Evolutionary conservation across 2,797 vertebrate genomes (phyloP).

Genomic region (Bryconaethiops microstoma): DNA sequence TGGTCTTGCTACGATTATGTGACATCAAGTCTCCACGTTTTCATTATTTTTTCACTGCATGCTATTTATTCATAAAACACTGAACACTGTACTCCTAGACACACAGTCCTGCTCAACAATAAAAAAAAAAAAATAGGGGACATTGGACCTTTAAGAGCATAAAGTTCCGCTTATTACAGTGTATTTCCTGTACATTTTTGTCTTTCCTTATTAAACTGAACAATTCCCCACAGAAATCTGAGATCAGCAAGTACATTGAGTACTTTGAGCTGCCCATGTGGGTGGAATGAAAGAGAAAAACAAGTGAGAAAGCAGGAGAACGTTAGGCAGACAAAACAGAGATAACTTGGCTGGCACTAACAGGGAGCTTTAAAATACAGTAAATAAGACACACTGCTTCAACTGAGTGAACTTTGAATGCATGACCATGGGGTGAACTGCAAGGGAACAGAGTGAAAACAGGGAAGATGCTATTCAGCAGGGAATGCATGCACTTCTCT

Average conservation of each 20-base stretch:
- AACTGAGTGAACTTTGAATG: too few relatives aligned
- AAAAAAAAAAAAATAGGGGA: too few relatives aligned
- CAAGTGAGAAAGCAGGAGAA: not conserved
- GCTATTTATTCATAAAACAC: too few relatives aligned
- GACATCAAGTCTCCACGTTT: too few relatives aligned
- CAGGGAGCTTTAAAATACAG: conserved; percentile 14
- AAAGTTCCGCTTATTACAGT: not conserved
- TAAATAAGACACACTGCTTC: not conserved
- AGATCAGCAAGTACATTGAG: conserved; percentile 24
- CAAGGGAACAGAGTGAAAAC: not conserved
- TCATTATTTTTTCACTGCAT: too few relatives aligned
- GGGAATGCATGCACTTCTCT: not conserved
- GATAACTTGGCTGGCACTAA: not conserved
- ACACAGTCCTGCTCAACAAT: too few relatives aligned
- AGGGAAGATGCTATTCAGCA: conserved; percentile 2
- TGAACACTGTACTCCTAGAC: too few relatives aligned
- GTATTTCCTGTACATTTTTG: conserved; percentile 2
- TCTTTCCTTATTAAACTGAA: conserved; percentile 13
- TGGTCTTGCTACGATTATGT: too few relatives aligned
- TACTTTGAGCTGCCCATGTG: conserved; percentile 14
- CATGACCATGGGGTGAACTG: conserved; percentile 1
- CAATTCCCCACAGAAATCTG: conserved; percentile 2
- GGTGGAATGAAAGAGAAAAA: not conserved
- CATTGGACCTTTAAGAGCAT: not conserved
- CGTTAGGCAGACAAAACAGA: not conserved